phyloP scores from a whole-genome alignment of 2,888 invertebrate species.

The Smittia aterrima region DNA sequence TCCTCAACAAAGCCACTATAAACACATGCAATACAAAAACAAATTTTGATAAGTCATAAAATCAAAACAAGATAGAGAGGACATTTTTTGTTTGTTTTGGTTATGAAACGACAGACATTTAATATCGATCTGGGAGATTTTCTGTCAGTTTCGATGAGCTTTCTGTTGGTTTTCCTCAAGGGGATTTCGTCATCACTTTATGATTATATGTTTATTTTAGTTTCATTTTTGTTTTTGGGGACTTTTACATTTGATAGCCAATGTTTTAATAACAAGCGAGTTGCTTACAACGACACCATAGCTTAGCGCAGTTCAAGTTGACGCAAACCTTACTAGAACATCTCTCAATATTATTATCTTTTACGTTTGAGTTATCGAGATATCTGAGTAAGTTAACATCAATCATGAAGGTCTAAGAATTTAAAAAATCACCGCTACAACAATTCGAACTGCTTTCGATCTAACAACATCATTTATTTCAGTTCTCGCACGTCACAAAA shows the following conservation, averaged over 20 bases:
- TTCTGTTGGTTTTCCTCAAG: neutral
- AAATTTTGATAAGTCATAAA: constrained; percentile 28
- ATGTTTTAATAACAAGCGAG: neutral
- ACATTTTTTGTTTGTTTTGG: neutral
- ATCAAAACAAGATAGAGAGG: neutral
- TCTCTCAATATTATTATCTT: no score
- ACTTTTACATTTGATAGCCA: constrained; percentile 3
- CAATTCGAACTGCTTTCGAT: neutral
- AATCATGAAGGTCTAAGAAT: neutral
- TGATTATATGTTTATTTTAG: constrained; percentile 5
- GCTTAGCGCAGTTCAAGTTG: neutral
- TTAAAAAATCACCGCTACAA: neutral
- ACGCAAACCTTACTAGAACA: neutral
- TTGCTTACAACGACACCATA: constrained; percentile 7
- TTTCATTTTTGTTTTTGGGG: neutral
- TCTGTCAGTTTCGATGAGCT: neutral
- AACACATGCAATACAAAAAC: constrained; percentile 36
- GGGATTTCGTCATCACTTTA: neutral
- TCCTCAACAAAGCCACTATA: constrained; percentile 42
- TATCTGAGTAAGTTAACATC: no score
- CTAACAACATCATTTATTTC: neutral
- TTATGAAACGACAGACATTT: neutral
- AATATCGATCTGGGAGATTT: constrained; percentile 1
- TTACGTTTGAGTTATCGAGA: no score
- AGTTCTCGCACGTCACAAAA: no score